phyloP scores from a whole-genome alignment of 2,797 vertebrate species.

The Hylomyscus alleni region DNA sequence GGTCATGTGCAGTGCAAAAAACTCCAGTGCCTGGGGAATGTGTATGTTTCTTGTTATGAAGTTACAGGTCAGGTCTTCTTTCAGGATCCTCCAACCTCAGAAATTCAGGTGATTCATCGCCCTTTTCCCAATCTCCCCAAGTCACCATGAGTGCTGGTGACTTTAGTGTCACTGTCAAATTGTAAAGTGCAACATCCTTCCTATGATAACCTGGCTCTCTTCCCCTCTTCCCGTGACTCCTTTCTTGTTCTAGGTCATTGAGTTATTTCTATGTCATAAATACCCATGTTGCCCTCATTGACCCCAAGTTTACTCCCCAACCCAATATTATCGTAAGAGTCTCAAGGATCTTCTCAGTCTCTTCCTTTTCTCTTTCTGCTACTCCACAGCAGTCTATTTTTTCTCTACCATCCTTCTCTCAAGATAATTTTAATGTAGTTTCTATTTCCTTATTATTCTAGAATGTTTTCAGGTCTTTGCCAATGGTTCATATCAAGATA shows the following conservation, averaged over 20 bases:
- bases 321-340: neutral
- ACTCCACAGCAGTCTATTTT: neutral
- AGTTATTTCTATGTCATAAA: neutral
- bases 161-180: neutral
- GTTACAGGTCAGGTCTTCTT: neutral
- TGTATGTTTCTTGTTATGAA: constrained; percentile 15
- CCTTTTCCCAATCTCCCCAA: too few relatives aligned
- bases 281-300: neutral
- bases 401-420: neutral
- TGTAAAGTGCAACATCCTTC: neutral
- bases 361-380: too few relatives aligned
- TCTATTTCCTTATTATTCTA: neutral
- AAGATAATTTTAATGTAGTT: neutral
- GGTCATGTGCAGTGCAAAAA: neutral
- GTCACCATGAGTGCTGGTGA: neutral
- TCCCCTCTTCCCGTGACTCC: neutral
- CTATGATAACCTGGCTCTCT: neutral
- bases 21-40: neutral
- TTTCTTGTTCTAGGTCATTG: too few relatives aligned
- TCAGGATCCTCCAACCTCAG: neutral
- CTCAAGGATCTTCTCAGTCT: too few relatives aligned
- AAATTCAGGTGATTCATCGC: neutral
- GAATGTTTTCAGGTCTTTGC: neutral
- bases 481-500: neutral
- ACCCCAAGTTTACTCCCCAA: neutral